These are phyloP conservation scores for Hassar affinis DNA, from an alignment of 2,113 vertebrate species.

Conservation along the genomic window DNA sequence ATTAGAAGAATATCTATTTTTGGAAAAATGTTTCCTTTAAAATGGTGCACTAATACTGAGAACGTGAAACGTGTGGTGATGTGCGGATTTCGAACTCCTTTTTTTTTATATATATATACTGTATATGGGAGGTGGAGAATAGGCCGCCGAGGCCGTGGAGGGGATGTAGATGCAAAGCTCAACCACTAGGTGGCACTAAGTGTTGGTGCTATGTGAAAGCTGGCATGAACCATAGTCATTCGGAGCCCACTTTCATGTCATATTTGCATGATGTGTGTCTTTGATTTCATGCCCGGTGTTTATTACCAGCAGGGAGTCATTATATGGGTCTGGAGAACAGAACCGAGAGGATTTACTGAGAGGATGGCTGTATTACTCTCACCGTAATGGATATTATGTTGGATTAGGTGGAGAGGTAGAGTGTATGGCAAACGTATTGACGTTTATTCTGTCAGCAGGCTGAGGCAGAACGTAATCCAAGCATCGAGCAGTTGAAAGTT, in stretches of 20 bases:
- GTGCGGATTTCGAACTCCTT: conserved; percentile 8
- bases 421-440: not conserved
- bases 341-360: not conserved
- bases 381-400: not conserved
- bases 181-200: conserved; percentile 29
- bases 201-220: not conserved
- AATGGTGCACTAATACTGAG: conserved; percentile 54
- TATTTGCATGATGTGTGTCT: not conserved
- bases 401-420: not conserved
- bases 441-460: not conserved
- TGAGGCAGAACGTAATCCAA: not conserved
- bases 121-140: not conserved
- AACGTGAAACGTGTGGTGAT: conserved; percentile 22
- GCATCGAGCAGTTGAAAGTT: not conserved
- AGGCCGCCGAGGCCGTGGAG: not conserved
- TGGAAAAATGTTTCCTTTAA: conserved; percentile 60
- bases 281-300: not conserved
- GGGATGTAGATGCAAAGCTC: not conserved
- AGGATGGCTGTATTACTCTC: not conserved
- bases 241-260: conserved; percentile 6
- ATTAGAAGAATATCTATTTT: conserved; percentile 77
- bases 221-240: conserved; percentile 10
- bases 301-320: not conserved
- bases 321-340: not conserved
- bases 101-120: too few relatives aligned